Evolutionary conservation across 2,113 vertebrate species (phyloP), one percentile per base, ranked within the genome.

Genomic region (Aythya baeri): DNA sequence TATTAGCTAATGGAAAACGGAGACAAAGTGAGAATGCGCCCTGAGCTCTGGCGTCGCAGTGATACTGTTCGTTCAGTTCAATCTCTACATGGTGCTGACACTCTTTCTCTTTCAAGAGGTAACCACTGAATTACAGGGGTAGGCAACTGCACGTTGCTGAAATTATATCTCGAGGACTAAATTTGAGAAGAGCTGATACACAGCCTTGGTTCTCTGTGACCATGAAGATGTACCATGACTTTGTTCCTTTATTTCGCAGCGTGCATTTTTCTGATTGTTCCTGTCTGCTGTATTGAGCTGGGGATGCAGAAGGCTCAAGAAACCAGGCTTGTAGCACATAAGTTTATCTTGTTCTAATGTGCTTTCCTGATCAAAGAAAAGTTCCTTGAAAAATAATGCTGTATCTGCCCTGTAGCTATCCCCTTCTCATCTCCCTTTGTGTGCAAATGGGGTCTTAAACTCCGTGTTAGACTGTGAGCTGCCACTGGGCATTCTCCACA

Each of bases 1-100:
- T 52, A 44, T 91, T 94, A 84, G 86, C 89, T 96, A 89, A 93
- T 96, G 96, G 95, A 96, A 97, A 96, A 96, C 11, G 49, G 84
- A 0, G 1, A 85, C 84, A 75, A 86, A 96, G 65, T 83, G 91
- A 84, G 74, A 93, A 72, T 43, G 41, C 74, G 62, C 71, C 70
- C 36, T 50, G 41, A 89, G 25, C 70, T 79, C 31, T 73, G 80
- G 71, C 6, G 0, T 88, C 0, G 0, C 62, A 79, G 81, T 41
- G 7, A 10, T 46, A n/a, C 15, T 88, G 12, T 78, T 95, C 79
- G 36, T 95, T 88, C 85, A 81, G 58, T 82, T 84, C 70, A 26
- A 27, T 36, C 22, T 86, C 70, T 66, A 15, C 38, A 26, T 70
- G 44, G 54, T 79, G 54, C 49, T 86, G 54, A 58, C 29, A 11